Base-by-base conservation (phyloP, 2,797 vertebrate species). In the Poliocrania exsul region DNA sequence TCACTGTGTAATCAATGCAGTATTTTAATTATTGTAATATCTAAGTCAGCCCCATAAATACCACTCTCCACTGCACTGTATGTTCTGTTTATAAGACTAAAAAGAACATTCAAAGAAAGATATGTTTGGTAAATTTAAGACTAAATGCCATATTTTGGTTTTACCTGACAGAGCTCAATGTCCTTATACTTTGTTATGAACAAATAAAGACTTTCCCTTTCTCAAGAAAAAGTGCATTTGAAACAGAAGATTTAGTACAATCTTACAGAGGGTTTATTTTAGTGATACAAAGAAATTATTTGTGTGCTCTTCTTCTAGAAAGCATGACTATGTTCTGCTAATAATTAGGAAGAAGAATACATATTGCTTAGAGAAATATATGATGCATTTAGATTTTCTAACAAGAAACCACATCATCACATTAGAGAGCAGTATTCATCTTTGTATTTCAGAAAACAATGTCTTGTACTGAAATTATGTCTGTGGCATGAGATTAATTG, bases 331-430 rank as follows among this genome's bases (percentile, higher is more conserved):
- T 19, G 24, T 61, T 94, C 91, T 90, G 91, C 49, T 90, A 90
- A 33, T 84, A 92, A 94, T 92, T 90, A 92, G 56, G 33, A 92
- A 83, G 23, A 33, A 96, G 58, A 94, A 91, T 70, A 81, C 49
- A 54, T 50, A 86, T 84, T 87, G 72, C 93, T 94, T 42, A 84
- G 73, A 86, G 88, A 87, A 89, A 65, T 58, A 62, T 5, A 91
- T 1, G 1, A 64, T 83, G 24, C 56, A n/a, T 83, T 92, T 66
- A 66, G 31, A 70, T 53, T 84, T 78, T 70, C 37, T 71, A 80
- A 54, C 21, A 88, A 5, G 2, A 93, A 83, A 90, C 54, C 51
- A 60, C 72, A 92, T 42, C 29, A 87, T 54, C 40, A 18, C 18
- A 50, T 79, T 53, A 86, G 31, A 93, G 15, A 81, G 11, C 19